phyloP scores from a whole-genome alignment of 2,888 invertebrate genomes.

The Troides oblongomaculatus region DNA sequence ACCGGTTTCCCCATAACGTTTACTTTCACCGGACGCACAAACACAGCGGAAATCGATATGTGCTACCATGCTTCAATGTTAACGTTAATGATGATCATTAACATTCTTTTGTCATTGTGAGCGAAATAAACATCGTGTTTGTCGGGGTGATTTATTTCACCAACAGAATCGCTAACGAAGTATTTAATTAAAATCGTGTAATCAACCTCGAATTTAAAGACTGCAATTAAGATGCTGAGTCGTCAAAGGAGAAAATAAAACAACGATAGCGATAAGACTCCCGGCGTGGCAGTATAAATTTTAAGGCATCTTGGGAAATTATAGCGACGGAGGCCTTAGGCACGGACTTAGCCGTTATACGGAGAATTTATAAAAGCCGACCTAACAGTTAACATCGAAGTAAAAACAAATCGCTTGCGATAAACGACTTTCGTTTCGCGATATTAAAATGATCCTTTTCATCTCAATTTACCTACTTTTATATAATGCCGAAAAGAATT shows the following conservation, averaged over 20 bases:
- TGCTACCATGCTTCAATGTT: not conserved
- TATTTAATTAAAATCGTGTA: constrained; percentile 54
- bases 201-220: constrained; percentile 53
- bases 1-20: no score
- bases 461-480: no score
- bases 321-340: constrained; percentile 1
- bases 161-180: constrained; percentile 47
- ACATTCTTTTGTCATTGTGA: constrained; percentile 1
- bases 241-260: constrained; percentile 52
- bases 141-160: constrained; percentile 15
- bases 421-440: not conserved
- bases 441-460: constrained; percentile 1
- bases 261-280: constrained; percentile 34
- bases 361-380: not conserved
- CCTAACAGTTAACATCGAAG: not conserved
- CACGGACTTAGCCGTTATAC: not conserved
- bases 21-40: no score
- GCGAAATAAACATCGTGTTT: constrained; percentile 8
- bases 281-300: constrained; percentile 36
- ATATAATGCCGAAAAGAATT: no score
- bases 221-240: constrained; percentile 53
- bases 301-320: constrained; percentile 39
- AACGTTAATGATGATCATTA: not conserved
- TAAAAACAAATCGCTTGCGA: not conserved
- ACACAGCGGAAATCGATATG: no score